These are phyloP conservation scores for Mus musculus DNA, from an alignment of 2,113 vertebrate species.

Conservation along the genomic window GRCm39 chr10:101270501-101271000, in stretches of 20 bases:
- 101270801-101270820: background rate
- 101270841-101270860: background rate
- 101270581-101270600: background rate
- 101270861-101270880: background rate
- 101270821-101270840: background rate
- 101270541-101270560: background rate
- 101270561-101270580: background rate
- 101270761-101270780: background rate
- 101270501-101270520: background rate
- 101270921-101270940: background rate
- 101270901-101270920: no score
- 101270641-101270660: background rate
- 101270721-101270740: background rate
- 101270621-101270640: background rate
- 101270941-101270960: background rate
- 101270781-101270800: background rate
- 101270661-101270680: background rate
- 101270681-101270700: background rate
- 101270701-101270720: background rate
- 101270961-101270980: background rate
- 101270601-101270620: background rate
- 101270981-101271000: background rate
- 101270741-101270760: background rate
- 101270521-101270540: background rate
- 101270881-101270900: background rate